Evolutionary conservation across 2,888 invertebrate species (phyloP).

Genomic region (Ferrisia virgata): DNA sequence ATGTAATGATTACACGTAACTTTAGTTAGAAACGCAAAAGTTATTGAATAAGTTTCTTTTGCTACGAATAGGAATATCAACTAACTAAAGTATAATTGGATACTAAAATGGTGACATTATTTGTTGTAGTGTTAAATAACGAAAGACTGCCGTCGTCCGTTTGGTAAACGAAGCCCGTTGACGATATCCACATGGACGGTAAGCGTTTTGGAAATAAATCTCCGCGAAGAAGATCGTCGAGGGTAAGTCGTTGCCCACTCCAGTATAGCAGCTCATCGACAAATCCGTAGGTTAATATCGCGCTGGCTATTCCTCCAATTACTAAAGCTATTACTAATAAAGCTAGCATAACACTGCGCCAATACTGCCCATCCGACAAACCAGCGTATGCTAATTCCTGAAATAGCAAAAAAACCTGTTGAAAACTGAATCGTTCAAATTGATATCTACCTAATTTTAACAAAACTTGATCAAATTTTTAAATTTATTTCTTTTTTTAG

Average conservation of each 20-base stretch:
- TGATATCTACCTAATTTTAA: background rate
- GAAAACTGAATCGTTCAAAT: background rate
- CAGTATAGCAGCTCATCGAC: conserved; percentile 85
- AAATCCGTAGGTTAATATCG: conserved; percentile 84
- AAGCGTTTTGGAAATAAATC: conserved; percentile 69
- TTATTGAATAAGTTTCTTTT: too few species aligned
- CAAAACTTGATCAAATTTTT: background rate
- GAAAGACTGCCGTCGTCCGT: conserved; percentile 80
- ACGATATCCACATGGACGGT: conserved; percentile 77
- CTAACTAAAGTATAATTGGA: conserved; percentile 82
- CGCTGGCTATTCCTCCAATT: conserved; percentile 82
- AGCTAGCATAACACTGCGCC: conserved; percentile 83
- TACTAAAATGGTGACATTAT: conserved; percentile 74
- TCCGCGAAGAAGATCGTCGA: conserved; percentile 70
- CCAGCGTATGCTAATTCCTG: conserved; percentile 72
- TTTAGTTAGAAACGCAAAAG: too few species aligned
- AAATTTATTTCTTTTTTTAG: too few species aligned
- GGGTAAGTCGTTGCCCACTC: conserved; percentile 80
- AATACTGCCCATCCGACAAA: conserved; percentile 72
- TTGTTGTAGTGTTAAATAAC: conserved; percentile 74
- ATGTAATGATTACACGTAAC: too few species aligned
- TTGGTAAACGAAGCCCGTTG: conserved; percentile 80
- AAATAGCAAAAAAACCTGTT: conserved; percentile 49
- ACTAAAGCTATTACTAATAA: conserved; percentile 82
- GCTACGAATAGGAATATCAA: too few species aligned